A percentile compares a stretch with the other conserved stretches of the same genome.
Conservation (phyloP, 2,888 invertebrate genomes). For the Coelinius sp. region DNA sequence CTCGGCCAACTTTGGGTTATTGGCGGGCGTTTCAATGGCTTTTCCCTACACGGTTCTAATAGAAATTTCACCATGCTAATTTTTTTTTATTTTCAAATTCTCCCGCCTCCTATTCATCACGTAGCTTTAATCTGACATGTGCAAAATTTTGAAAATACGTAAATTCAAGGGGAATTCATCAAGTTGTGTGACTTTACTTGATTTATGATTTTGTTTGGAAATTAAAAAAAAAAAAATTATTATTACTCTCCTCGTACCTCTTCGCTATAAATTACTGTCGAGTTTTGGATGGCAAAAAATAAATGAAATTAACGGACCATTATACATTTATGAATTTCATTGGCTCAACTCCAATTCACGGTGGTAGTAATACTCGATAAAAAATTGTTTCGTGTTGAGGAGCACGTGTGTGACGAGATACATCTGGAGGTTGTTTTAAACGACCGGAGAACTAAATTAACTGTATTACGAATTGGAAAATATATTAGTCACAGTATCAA, state of each 20-base stretch:
- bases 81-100: too few relatives aligned
- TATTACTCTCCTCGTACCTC: background rate
- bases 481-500: conserved; percentile 34
- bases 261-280: background rate
- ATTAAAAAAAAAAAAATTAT: background rate
- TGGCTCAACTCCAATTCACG: conserved; percentile 24
- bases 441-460: conserved; percentile 27
- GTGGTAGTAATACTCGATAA: background rate
- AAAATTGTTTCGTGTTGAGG: conserved; percentile 9
- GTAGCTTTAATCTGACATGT: background rate
- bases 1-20: conserved; percentile 41
- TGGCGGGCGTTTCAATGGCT: conserved; percentile 29
- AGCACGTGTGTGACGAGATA: conserved; percentile 28
- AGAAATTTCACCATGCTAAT: conserved; percentile 9
- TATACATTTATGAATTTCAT: conserved; percentile 21
- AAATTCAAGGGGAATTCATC: background rate
- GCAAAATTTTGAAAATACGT: background rate
- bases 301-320: conserved; percentile 19
- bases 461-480: conserved; percentile 28
- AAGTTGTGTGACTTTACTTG: conserved; percentile 2
- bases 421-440: conserved; percentile 30
- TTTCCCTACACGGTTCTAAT: conserved; percentile 19
- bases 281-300: background rate
- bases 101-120: background rate
- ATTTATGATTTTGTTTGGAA: conserved; percentile 3